Base-by-base conservation (phyloP, 2,888 invertebrate genomes). In the Eulithis testata region DNA sequence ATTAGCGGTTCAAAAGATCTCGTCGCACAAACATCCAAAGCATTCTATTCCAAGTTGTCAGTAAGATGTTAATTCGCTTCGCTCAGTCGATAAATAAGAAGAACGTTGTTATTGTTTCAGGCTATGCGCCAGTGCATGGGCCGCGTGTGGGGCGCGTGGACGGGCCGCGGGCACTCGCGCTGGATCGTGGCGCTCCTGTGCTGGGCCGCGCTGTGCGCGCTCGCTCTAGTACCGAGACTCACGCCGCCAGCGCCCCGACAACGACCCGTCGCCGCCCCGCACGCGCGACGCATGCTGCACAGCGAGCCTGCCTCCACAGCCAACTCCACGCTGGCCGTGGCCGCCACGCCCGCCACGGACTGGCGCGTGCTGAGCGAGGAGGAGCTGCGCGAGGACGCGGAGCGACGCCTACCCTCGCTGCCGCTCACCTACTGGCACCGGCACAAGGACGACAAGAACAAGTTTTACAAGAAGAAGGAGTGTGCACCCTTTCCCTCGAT, bases 401-500 rank as follows among this genome's bases (percentile, higher is more conserved):
- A 97, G 85, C 94, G 95, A 11, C 94, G 96, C 47, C 94, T 97
- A 81, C 97, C 98, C 5, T 97, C 97, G 74, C 93, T 98, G 49
- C 98, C 98, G 4, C 95, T 97, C 55, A 95, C 95, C 65, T 97
- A 97, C 87, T 98, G 97, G 97, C 96, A 95, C 83, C 95, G 95
- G 73, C 96, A 96, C 83, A 96, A 96, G 82, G 95, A 96, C 82
- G 96, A 96, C 83, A 96, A 96, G 86, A 95, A 95, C 73, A 94
- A 95, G 67, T 93, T 84, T 76, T 86, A 86, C 79, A 94, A 94
- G 81, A 96, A 96, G 86, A 95, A 95, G 76, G 95, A 95, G 66
- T 97, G 97, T 89, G 97, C 97, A 65, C 95, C 96, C 73, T 97
- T 97, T 85, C 98, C 98, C 0, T 97, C 96, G 66, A 96, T 98